Percentiles rank a stretch among this genome's conserved stretches.
phyloP scores from a whole-genome alignment of 2,113 vertebrate genomes.

The human region GRCh38 chr11:134336501-134337000 shows the following conservation, averaged over 20 bases:
- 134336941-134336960: not conserved
- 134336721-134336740: not conserved
- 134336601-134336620: not conserved
- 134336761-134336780: not conserved
- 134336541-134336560: not conserved
- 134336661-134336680: not conserved
- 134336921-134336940: too few species aligned
- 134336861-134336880: not conserved
- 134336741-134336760: not conserved
- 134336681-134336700: not conserved
- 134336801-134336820: not conserved
- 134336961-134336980: not conserved
- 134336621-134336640: not conserved
- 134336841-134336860: not conserved
- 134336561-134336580: not conserved
- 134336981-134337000: not conserved
- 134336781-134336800: not conserved
- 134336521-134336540: not conserved
- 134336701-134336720: not conserved
- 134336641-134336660: not conserved
- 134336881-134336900: not conserved
- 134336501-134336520: not conserved
- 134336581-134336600: constrained; percentile 23
- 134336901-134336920: not conserved
- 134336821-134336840: not conserved